Evolutionary conservation across 2,888 invertebrate genomes (phyloP).

Genomic region (Cepaea hortensis): DNA sequence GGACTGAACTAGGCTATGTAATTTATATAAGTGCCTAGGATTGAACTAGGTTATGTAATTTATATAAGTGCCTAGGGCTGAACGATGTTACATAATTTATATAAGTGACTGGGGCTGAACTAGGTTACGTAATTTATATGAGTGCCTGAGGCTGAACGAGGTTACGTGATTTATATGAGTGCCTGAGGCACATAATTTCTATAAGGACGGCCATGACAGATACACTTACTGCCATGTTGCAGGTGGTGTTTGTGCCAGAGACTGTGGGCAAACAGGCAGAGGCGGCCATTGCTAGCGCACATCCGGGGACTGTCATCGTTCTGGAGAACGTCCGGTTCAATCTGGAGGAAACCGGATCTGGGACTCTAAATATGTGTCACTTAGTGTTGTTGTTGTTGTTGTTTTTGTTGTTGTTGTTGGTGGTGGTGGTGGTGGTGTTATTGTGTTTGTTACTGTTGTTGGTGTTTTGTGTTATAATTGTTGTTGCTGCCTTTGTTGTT

Average conservation of each 20-base stretch:
- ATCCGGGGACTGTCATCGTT: constrained; percentile 33
- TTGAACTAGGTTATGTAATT: too few relatives aligned
- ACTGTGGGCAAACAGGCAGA: constrained; percentile 23
- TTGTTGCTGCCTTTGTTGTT: too few relatives aligned
- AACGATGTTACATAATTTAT: too few relatives aligned
- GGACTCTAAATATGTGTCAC: constrained; percentile 20
- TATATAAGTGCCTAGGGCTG: too few relatives aligned
- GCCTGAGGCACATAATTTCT: too few relatives aligned
- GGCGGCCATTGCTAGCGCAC: constrained; percentile 21
- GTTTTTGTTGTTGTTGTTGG: neutral
- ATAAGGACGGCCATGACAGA: neutral
- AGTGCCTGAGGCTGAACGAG: too few relatives aligned
- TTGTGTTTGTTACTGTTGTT: neutral
- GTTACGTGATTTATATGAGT: too few relatives aligned
- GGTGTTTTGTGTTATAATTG: too few relatives aligned
- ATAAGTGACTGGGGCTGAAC: too few relatives aligned
- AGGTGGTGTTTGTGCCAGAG: constrained; percentile 43
- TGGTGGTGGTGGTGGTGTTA: neutral
- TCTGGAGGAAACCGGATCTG: constrained; percentile 19
- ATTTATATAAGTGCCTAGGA: too few relatives aligned
- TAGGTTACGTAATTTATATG: too few relatives aligned
- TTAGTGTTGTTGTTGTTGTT: neutral
- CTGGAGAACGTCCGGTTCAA: constrained; percentile 40
- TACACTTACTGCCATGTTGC: neutral
- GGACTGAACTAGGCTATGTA: too few relatives aligned